Conservation (phyloP, 2,113 vertebrate genomes). For the Anoplopoma fimbria region DNA sequence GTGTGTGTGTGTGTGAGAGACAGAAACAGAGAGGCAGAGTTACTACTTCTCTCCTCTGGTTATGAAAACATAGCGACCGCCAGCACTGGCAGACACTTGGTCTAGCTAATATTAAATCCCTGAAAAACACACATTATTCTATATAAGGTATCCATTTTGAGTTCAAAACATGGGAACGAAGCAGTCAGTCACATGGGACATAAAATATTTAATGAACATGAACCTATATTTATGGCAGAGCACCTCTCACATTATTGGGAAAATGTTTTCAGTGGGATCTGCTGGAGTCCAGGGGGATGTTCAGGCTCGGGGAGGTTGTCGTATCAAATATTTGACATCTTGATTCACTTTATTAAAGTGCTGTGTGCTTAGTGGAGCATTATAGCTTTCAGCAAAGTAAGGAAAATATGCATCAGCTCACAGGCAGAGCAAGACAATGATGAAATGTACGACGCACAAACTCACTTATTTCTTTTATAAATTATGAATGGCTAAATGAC, state of each 20-base stretch:
- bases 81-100: slow-evolving; percentile 59
- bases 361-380: slow-evolving; percentile 22
- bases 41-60: slow-evolving; percentile 59
- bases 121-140: slow-evolving; percentile 60
- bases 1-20: neutral
- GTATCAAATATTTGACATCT: slow-evolving; percentile 62
- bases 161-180: slow-evolving; percentile 42
- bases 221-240: slow-evolving; percentile 44
- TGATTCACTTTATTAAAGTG: slow-evolving; percentile 60
- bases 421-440: neutral
- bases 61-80: slow-evolving; percentile 65
- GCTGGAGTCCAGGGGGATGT: slow-evolving; percentile 35
- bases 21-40: slow-evolving; percentile 38
- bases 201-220: slow-evolving; percentile 49
- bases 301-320: slow-evolving; percentile 46
- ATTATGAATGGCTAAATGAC: neutral
- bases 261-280: slow-evolving; percentile 55
- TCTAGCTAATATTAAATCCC: slow-evolving; percentile 67
- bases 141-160: slow-evolving; percentile 34
- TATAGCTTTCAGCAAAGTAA: slow-evolving; percentile 25
- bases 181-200: slow-evolving; percentile 44
- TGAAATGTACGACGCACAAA: neutral
- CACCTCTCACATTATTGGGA: slow-evolving; percentile 38
- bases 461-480: neutral
- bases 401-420: slow-evolving; percentile 8